Base-by-base conservation (phyloP, 1,140 invertebrate genomes). In the Pogonus chalceus region DNA sequence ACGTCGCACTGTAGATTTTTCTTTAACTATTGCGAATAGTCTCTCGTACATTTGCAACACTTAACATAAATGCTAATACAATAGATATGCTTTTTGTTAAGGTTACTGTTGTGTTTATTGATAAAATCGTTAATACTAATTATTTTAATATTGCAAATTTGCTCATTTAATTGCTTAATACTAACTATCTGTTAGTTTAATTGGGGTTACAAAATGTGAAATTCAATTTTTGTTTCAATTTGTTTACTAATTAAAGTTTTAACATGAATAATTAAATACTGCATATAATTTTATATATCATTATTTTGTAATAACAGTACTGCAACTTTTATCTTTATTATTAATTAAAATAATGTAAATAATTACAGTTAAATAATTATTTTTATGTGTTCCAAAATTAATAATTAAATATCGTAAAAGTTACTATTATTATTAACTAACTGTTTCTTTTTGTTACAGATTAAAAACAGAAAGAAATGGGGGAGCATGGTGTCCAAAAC, bases 401-500 rank as follows among this genome's bases (percentile, higher is more conserved):
- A 4, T 31, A 7, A 31, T 4, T 31, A 31, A 4, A 31, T 31
- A 7, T 31, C 26, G n/a, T n/a, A 7, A 31, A 14, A 31, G 26
- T 7, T 7, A 31, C 26, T 31, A 31, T 31, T 31, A 14, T 31
- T 4, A 7, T 31, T 31, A 31, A 31, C 14, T 31, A 7, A 31
- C 4, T 7, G 4, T 4, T 31, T 31, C 4, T 31, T 14, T 31
- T 14, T 31, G 26, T 31, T 31, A 14, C 26, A 31, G 26, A 31
- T 14, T 31, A 14, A 31, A 31, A 14, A 31, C 26, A 14, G 26
- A 31, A 31, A 4, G 26, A 31, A 31, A 31, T 31, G 26, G 26
- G 4, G 26, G 26, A 4, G 26, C 26, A 4, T 31, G 26, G 26
- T 92, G 89, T 72, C 89, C 89, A 7, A 80, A 81, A 62, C 74